Base-by-base conservation (phyloP, 2,113 vertebrate genomes). In the Cynoglossus semilaevis region DNA sequence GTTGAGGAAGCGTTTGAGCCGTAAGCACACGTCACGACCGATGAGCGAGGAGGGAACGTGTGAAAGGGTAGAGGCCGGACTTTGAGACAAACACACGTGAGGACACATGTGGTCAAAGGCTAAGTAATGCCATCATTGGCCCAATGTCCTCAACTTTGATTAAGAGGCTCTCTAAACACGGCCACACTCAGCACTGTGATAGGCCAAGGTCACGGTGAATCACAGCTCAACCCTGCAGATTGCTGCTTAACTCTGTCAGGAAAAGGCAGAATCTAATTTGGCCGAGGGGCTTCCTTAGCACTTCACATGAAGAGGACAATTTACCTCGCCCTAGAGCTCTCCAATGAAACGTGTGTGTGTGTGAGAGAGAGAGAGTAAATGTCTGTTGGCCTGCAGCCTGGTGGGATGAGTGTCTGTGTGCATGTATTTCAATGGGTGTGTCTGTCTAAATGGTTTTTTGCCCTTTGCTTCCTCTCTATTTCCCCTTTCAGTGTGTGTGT, bases 181-280 rank as follows among this genome's bases (percentile, higher is more conserved):
- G 68, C 69, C 58, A 76, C 76, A 73, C 77, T 17, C 74, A 54
- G 60, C 35, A 34, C 70, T 61, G 67, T 70, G 83, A 88, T 86
- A 78, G 81, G 77, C 82, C 86, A 80, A 84, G 86, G 86, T 85
- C 88, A 86, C 14, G 40, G 79, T 45, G 35, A 84, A 80, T 87
- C 81, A 72, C 51, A 17, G 35, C 22, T 9, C 79, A 66, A 61
- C 9, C 55, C 72, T 35, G 38, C 79, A 79, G 79, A 87, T 81
- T 85, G 83, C 80, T 84, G 80, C 79, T 83, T 71, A 80, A 85
- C 65, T 85, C 75, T 36, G 53, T 72, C 77, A 79, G 81, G 81
- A 86, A 82, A 73, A 22, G 17, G 55, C 49, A 15, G 62, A 65
- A 85, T 86, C 79, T 85, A 80, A 87, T 87, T 87, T 87, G 68